Evolutionary conservation across 2,113 vertebrate genomes (phyloP), one percentile per base, ranked within the genome.

Genomic region (Lichenostomus cassidix): DNA sequence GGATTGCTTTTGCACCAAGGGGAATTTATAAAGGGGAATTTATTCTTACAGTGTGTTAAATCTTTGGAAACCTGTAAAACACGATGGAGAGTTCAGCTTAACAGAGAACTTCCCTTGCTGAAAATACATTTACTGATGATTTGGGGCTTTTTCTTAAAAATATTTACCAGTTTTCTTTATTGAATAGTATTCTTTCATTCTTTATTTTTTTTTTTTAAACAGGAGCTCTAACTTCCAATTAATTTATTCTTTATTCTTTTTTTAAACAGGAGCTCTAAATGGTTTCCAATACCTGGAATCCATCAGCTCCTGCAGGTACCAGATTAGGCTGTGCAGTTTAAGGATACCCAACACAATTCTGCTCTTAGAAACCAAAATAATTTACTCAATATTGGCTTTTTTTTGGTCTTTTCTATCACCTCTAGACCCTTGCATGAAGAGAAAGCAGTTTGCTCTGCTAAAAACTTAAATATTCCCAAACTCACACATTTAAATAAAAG

Each of bases 1-100:
- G 9, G 11, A 33, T 4, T 0, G 0, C 52, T 53, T 53, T 29
- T 39, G 15, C 3, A 4, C 10, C 9, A 31, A 46, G 14, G 2
- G 2, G 37, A 9, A 47, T 74, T 64, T 62, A 10, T 46, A n/a
- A 31, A 46, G 14, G 2, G 2, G 37, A 9, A 47, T 74, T 64
- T 62, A 10, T 46, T 53, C 20, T n/a, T 35, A 1, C 9, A 21
- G 33, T 5, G 5, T 8, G 4, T 39, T 50, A 22, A 27, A 29
- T 13, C 55, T 69, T 44, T 41, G 49, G 15, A 47, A 55, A 41
- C 7, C 20, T 64, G 14, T 37, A n/a, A 49, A 87, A 21, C 4
- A 7, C 15, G 14, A 17, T 2, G 10, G 28, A 0, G 3, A 50
- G 14, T 49, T 87, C 60, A 70, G 37, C 60, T 83, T 11, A 6